Evolutionary conservation across 2,888 invertebrate genomes (phyloP), one percentile per base, ranked within the genome.

Genomic region (Drosophila robusta): DNA sequence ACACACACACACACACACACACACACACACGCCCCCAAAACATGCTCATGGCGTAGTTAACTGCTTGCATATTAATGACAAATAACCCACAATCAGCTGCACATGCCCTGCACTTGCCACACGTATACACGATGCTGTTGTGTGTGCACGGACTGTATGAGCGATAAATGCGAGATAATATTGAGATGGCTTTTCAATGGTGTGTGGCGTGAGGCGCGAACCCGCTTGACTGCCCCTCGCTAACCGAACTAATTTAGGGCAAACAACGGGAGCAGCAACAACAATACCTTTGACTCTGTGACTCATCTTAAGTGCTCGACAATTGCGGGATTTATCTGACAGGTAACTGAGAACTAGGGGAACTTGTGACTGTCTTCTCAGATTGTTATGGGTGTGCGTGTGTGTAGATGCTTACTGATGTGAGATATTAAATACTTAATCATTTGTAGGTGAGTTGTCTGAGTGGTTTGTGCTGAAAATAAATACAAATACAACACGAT

Each of bases 1-100:
- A 26, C 56, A 54, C 22, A 60, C 38, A 22, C 67, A 49, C 51
- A 58, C 49, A 26, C 32, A 45, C 39, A 44, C 58, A 39, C n/a
- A n/a, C n/a, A n/a, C n/a, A n/a, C n/a, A n/a, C n/a, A n/a, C n/a
- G n/a, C 32, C 56, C 39, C 24, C 34, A 44, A 26, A 51, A 39
- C 63, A 51, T 61, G 58, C 65, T 56, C 65, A 79, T 66, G 64
- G 60, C 47, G 65, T 51, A 71, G 80, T 67, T 66, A 80, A 80
- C 80, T 82, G 85, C 82, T 80, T 85, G 85, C 82, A 83, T 83
- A 83, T 85, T 83, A 83, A 83, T 79, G 80, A 80, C 80, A 83
- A 85, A 82, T 82, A 82, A 64, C 66, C 78, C 70, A 62, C 65
- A 68, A 82, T 72, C 82, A 68, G 65, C 46, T 49, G 32, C 56